Percentiles rank a stretch among this genome's conserved stretches.
Evolutionary conservation across 2,113 vertebrate species (phyloP).

Genomic region (Cariama cristata): DNA sequence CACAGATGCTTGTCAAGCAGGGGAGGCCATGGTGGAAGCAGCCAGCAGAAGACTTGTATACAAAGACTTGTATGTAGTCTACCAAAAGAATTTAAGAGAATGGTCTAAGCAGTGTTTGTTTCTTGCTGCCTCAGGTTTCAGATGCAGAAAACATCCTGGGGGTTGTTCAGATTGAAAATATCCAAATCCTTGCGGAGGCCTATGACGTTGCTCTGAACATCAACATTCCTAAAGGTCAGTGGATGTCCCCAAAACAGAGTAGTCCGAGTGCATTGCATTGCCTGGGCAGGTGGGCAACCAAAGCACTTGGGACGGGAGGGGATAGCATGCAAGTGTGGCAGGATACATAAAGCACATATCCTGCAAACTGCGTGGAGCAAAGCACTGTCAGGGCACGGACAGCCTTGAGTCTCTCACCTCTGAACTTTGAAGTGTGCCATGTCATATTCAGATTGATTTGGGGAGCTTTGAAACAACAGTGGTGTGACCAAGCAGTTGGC

Average conservation of each 20-base stretch:
- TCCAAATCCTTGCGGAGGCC: constrained; percentile 84
- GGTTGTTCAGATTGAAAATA: constrained; percentile 85
- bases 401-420: not conserved
- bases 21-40: not conserved
- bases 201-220: constrained; percentile 87
- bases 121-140: constrained; percentile 79
- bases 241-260: not conserved
- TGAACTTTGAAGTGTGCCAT: not conserved
- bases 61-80: not conserved
- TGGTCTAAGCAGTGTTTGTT: not conserved
- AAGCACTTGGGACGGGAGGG: not conserved
- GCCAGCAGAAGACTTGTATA: not conserved
- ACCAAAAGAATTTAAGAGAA: not conserved
- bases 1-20: not conserved
- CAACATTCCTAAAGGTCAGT: constrained; percentile 84
- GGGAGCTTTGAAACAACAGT: not conserved
- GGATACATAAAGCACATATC: accelerated
- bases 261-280: not conserved
- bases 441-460: not conserved
- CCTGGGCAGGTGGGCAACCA: not conserved
- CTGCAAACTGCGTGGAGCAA: accelerated
- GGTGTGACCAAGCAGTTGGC: not conserved
- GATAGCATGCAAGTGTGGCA: not conserved
- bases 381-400: not conserved
- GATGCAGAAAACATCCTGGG: constrained; percentile 87